Percentiles rank a stretch among this genome's conserved stretches.
These are phyloP conservation scores for Andrena chrysosceles DNA, from an alignment of 2,888 invertebrate species.

Conservation along the genomic window DNA sequence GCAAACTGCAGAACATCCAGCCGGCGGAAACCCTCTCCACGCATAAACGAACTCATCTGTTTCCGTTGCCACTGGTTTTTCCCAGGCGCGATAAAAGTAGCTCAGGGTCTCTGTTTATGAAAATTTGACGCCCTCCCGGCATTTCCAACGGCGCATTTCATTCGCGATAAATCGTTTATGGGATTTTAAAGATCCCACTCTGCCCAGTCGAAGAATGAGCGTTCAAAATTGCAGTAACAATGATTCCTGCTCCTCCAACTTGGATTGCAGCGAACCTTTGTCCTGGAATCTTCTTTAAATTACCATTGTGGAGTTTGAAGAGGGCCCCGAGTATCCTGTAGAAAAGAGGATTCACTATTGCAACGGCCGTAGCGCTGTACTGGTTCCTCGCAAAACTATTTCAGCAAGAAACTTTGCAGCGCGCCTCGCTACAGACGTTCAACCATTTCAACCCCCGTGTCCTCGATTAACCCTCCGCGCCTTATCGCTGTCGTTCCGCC, in stretches of 20 bases:
- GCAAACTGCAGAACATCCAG: slow-evolving; percentile 34
- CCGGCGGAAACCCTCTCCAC: slow-evolving; percentile 25
- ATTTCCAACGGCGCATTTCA: slow-evolving; percentile 24
- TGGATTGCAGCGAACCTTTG: neutral
- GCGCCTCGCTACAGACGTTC: neutral
- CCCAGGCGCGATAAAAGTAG: slow-evolving; percentile 43
- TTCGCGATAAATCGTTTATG: slow-evolving; percentile 49
- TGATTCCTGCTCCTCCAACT: neutral
- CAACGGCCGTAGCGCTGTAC: too few species aligned
- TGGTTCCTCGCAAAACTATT: too few species aligned
- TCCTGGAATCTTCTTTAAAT: neutral
- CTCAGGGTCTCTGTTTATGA: slow-evolving; percentile 37
- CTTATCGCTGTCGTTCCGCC: neutral
- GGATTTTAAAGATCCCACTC: neutral
- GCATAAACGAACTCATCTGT: slow-evolving; percentile 60
- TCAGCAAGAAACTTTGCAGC: too few species aligned
- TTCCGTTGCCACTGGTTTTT: slow-evolving; percentile 32
- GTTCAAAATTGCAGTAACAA: neutral
- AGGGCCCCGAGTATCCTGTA: too few species aligned
- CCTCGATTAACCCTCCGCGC: neutral
- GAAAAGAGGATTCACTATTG: too few species aligned
- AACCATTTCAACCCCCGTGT: neutral
- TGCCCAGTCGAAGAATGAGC: neutral
- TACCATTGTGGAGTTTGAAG: too few species aligned
- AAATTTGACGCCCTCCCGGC: slow-evolving; percentile 44